Evolutionary conservation across 1,140 invertebrate genomes (phyloP).

Genomic region (Chironomus tepperi): DNA sequence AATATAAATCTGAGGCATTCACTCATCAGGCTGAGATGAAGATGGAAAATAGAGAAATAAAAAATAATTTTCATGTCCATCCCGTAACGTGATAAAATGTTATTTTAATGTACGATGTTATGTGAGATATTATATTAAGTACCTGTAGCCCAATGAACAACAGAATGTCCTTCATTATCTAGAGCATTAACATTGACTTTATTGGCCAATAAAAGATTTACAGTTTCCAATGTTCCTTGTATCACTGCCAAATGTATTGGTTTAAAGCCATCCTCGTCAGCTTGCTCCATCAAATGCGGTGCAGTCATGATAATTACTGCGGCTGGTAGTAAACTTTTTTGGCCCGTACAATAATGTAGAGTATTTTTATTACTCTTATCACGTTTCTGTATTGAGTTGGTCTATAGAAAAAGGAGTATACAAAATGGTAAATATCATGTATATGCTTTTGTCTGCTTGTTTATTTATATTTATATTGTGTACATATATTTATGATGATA

Average conservation of each 20-base stretch:
- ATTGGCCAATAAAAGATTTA: slow-evolving; percentile 68
- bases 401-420: slow-evolving; percentile 42
- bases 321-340: slow-evolving; percentile 48
- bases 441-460: no score
- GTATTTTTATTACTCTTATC: slow-evolving; percentile 79
- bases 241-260: slow-evolving; percentile 88
- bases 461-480: no score
- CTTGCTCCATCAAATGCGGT: slow-evolving; percentile 65
- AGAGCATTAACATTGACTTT: slow-evolving; percentile 79
- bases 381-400: slow-evolving; percentile 50
- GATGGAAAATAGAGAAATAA: no score
- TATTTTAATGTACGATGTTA: neutral
- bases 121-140: slow-evolving; percentile 30
- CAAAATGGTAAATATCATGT: neutral
- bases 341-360: slow-evolving; percentile 82
- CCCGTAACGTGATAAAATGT: neutral
- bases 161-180: slow-evolving; percentile 90
- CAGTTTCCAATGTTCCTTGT: slow-evolving; percentile 74
- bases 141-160: slow-evolving; percentile 98
- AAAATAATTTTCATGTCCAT: neutral
- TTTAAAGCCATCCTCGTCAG: slow-evolving; percentile 89
- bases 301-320: slow-evolving; percentile 58
- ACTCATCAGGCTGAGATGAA: no score
- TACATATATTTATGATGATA: no score
- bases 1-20: no score